Evolutionary conservation across 2,888 invertebrate species (phyloP).

Genomic region (Hermaeophaga mercurialis): DNA sequence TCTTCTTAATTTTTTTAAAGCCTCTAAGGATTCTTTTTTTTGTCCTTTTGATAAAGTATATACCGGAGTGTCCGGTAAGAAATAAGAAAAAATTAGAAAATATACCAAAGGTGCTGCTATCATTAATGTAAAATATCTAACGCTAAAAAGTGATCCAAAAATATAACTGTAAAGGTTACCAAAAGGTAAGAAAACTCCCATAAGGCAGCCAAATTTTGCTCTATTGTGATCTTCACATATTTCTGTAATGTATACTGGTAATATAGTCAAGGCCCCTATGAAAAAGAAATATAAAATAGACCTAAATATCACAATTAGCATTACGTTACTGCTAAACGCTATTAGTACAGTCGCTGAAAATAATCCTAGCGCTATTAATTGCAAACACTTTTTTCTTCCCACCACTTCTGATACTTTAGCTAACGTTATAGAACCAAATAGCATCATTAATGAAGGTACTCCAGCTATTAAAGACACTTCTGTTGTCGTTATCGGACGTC

Average conservation of each 20-base stretch:
- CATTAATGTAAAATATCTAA: conserved; percentile 16
- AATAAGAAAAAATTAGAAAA: neutral
- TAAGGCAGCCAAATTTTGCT: conserved; percentile 9
- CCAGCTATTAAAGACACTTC: conserved; percentile 38
- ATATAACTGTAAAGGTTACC: conserved; percentile 1
- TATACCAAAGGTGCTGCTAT: neutral
- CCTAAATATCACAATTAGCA: conserved; percentile 15
- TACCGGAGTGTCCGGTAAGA: conserved; percentile 20
- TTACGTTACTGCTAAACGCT: conserved; percentile 30
- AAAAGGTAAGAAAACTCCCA: neutral
- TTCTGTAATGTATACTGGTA: conserved; percentile 16
- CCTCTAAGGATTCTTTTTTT: neutral
- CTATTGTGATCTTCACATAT: conserved; percentile 13
- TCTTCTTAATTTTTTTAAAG: conserved; percentile 11
- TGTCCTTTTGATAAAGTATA: conserved; percentile 9
- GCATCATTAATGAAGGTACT: conserved; percentile 31
- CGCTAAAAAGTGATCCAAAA: neutral
- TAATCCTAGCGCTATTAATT: conserved; percentile 67
- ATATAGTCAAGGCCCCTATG: conserved; percentile 8
- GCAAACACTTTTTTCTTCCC: conserved; percentile 70
- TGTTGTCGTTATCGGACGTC: conserved; percentile 21
- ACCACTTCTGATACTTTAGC: conserved; percentile 27
- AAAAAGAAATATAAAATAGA: conserved; percentile 18
- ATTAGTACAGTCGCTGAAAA: conserved; percentile 55
- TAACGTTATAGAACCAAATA: conserved; percentile 33